Evolutionary conservation across 2,888 invertebrate species (phyloP).

Genomic region (Ophioninae sp.): DNA sequence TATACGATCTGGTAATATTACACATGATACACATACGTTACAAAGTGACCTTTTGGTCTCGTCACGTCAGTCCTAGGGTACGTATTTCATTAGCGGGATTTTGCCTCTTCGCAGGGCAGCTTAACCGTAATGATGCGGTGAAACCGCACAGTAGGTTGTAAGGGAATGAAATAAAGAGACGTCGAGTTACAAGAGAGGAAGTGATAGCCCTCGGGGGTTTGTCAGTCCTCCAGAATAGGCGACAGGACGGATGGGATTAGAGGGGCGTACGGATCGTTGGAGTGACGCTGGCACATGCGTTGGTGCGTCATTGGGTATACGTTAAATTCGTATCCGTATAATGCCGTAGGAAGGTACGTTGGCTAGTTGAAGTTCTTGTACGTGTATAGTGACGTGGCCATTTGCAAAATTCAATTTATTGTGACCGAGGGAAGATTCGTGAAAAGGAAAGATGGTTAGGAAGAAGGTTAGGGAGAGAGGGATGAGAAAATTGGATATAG

Average conservation of each 20-base stretch:
- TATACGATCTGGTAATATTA: background rate
- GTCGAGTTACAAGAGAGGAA: slow-evolving; percentile 18
- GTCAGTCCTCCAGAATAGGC: slow-evolving; percentile 39
- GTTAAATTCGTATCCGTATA: background rate
- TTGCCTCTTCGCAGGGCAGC: slow-evolving; percentile 25
- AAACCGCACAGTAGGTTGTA: slow-evolving; percentile 2
- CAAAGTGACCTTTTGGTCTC: slow-evolving; percentile 54
- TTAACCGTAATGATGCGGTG: slow-evolving; percentile 14
- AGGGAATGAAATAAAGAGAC: slow-evolving; percentile 6
- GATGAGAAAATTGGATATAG: slow-evolving; percentile 46
- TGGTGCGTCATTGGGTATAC: slow-evolving; percentile 17
- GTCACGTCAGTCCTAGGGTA: slow-evolving; percentile 27
- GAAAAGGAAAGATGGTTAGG: slow-evolving; percentile 22
- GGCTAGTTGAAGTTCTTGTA: background rate
- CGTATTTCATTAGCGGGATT: slow-evolving; percentile 55
- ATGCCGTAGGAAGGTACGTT: background rate
- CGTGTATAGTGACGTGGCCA: slow-evolving; percentile 27
- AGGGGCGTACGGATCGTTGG: slow-evolving; percentile 2
- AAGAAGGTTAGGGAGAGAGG: slow-evolving; percentile 28
- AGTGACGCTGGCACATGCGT: slow-evolving; percentile 34
- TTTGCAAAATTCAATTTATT: slow-evolving; percentile 59
- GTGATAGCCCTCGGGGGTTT: slow-evolving; percentile 24
- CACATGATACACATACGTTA: no score
- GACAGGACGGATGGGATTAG: slow-evolving; percentile 22
- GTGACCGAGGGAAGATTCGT: slow-evolving; percentile 17